These are phyloP conservation scores for Cephalotes varians DNA, from an alignment of 2,888 invertebrate species.

Conservation along the genomic window DNA sequence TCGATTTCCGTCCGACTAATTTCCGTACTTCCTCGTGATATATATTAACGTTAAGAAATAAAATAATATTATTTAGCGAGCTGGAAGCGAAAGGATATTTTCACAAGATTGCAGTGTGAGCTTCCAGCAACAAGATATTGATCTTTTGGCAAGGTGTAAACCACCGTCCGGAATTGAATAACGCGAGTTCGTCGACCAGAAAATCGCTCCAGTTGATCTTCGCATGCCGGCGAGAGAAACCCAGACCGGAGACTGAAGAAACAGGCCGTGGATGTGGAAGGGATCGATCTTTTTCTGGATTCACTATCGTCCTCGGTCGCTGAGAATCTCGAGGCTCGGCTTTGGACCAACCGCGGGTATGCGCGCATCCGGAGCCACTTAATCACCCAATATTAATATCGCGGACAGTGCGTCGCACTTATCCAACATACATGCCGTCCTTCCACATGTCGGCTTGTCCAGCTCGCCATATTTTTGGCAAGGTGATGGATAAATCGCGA, in stretches of 20 bases:
- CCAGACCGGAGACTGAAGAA: conserved; percentile 5
- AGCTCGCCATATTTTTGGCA: conserved; percentile 71
- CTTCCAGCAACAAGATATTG: conserved; percentile 4
- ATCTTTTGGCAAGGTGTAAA: conserved; percentile 37
- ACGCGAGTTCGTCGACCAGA: conserved; percentile 38
- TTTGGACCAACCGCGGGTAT: conserved; percentile 76
- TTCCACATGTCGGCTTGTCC: conserved; percentile 29
- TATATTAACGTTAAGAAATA: background rate
- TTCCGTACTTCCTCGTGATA: background rate
- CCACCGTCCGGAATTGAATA: conserved; percentile 18
- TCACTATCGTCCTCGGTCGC: conserved; percentile 55
- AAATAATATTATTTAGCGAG: background rate
- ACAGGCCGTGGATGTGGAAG: conserved; percentile 17
- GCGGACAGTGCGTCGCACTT: conserved; percentile 70
- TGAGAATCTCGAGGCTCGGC: conserved; percentile 68
- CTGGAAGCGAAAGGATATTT: background rate
- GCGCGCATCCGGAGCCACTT: conserved; percentile 82
- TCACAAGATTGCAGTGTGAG: background rate
- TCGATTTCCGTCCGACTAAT: background rate
- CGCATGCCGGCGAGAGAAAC: background rate
- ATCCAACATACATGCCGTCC: conserved; percentile 65
- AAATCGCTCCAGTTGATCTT: conserved; percentile 35
- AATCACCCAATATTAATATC: conserved; percentile 85
- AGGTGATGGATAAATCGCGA: conserved; percentile 58
- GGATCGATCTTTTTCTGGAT: conserved; percentile 70